phyloP scores from a whole-genome alignment of 2,888 invertebrate species.

The Drosophila robusta region DNA sequence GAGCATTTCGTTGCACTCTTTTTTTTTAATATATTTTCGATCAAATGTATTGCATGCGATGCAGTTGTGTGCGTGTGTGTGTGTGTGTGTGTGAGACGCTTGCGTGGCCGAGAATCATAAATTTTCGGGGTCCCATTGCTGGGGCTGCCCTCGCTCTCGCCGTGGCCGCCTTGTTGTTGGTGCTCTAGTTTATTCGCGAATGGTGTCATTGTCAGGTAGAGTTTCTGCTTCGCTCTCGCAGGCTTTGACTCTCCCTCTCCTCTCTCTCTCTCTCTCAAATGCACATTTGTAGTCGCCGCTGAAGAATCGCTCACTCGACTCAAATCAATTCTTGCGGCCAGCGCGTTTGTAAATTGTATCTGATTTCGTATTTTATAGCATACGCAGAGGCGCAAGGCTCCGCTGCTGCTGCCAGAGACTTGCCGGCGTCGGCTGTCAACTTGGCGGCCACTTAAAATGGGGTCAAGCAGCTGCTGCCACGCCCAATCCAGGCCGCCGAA shows the following conservation, averaged over 20 bases:
- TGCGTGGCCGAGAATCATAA: constrained; percentile 51
- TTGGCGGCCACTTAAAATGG: constrained; percentile 32
- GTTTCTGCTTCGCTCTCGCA: constrained; percentile 6
- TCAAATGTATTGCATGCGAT: constrained; percentile 54
- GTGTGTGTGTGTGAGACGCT: constrained; percentile 1
- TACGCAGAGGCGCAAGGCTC: constrained; percentile 33
- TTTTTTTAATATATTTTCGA: constrained; percentile 35
- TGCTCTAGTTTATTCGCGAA: constrained; percentile 65
- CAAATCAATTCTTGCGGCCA: too few species aligned
- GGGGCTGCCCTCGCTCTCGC: background rate
- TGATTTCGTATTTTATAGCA: constrained; percentile 30
- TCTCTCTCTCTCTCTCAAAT: constrained; percentile 3
- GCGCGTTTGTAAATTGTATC: constrained; percentile 20
- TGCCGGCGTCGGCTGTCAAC: constrained; percentile 44
- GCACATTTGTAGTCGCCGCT: constrained; percentile 9
- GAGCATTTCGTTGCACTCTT: background rate
- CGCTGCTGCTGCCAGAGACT: constrained; percentile 15
- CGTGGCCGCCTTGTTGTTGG: constrained; percentile 29
- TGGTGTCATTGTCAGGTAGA: constrained; percentile 73
- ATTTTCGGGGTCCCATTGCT: constrained; percentile 27
- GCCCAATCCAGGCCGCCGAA: constrained; percentile 28
- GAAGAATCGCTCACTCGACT: too few species aligned
- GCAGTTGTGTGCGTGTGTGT: constrained; percentile 8
- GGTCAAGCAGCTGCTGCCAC: constrained; percentile 51
- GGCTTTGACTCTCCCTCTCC: background rate